A percentile compares a stretch with the other conserved stretches of the same genome.
Conservation (phyloP, 2,888 invertebrate genomes). For the Habrosyne pyritoides region DNA sequence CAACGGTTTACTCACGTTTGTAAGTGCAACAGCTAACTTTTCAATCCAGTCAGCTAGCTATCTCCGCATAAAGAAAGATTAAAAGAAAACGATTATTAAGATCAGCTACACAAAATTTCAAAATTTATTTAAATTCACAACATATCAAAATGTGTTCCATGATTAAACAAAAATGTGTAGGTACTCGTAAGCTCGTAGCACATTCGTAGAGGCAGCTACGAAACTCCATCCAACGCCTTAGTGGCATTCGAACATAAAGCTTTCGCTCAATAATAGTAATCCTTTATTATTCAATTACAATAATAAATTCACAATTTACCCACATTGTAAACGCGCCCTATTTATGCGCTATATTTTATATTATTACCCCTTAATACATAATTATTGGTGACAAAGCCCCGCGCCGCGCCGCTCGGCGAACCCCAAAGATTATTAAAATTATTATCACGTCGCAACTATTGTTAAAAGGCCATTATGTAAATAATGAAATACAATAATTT, state of each 20-base stretch:
- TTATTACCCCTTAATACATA: slow-evolving; percentile 30
- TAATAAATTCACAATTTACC: slow-evolving; percentile 7
- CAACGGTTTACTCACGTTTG: no score
- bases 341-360: slow-evolving; percentile 19
- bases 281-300: slow-evolving; percentile 22
- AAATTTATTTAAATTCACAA: no score
- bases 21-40: no score
- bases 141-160: no score
- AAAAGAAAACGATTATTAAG: no score
- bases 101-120: no score
- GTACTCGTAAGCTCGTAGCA: no score
- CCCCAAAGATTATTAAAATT: slow-evolving; percentile 31
- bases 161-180: no score
- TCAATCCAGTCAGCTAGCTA: no score
- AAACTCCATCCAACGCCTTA: not conserved
- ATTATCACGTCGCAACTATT: slow-evolving; percentile 41
- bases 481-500: slow-evolving; percentile 56
- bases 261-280: slow-evolving; percentile 5
- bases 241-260: not conserved
- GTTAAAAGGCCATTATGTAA: slow-evolving; percentile 47
- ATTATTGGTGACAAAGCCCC: slow-evolving; percentile 33
- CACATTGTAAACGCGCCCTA: slow-evolving; percentile 20
- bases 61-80: no score
- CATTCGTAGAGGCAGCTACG: slow-evolving; percentile 37
- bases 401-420: slow-evolving; percentile 8